Evolutionary conservation across 2,113 vertebrate species (phyloP).

Genomic region (Mesoclemmys tuberculata): DNA sequence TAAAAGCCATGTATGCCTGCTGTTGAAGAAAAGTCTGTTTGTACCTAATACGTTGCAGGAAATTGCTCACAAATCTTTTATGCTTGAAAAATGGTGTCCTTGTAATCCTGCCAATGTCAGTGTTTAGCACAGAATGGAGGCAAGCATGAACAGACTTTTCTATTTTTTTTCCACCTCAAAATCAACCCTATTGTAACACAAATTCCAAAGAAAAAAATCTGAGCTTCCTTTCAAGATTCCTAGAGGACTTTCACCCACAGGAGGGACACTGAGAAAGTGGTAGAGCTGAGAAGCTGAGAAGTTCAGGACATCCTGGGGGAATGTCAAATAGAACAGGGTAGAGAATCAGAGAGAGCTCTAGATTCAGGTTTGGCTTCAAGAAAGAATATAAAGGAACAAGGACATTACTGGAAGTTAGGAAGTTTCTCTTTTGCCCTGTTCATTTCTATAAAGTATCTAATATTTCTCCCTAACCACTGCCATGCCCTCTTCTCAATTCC

Average conservation of each 20-base stretch:
- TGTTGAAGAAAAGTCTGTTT: neutral
- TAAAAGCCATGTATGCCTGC: neutral
- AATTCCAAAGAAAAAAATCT: neutral
- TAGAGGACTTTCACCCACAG: neutral
- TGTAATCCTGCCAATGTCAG: neutral
- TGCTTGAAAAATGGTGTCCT: neutral
- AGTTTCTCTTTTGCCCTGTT: neutral
- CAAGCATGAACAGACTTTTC: neutral
- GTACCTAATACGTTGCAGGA: neutral
- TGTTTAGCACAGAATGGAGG: neutral
- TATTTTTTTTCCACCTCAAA: neutral
- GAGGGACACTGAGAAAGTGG: neutral
- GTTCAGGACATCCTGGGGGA: neutral
- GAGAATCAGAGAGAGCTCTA: neutral
- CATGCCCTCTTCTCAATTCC: neutral
- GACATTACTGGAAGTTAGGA: neutral
- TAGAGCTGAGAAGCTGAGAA: neutral
- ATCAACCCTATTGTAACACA: neutral
- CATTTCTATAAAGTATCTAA: neutral
- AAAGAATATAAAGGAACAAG: conserved; percentile 2
- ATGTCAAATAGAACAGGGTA: neutral
- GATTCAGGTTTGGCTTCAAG: neutral
- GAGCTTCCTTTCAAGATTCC: neutral
- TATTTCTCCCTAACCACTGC: neutral
- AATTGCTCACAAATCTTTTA: fast-evolving